Base-by-base conservation (phyloP, 2,888 invertebrate species). In the Callyntrura guangdongensis region DNA sequence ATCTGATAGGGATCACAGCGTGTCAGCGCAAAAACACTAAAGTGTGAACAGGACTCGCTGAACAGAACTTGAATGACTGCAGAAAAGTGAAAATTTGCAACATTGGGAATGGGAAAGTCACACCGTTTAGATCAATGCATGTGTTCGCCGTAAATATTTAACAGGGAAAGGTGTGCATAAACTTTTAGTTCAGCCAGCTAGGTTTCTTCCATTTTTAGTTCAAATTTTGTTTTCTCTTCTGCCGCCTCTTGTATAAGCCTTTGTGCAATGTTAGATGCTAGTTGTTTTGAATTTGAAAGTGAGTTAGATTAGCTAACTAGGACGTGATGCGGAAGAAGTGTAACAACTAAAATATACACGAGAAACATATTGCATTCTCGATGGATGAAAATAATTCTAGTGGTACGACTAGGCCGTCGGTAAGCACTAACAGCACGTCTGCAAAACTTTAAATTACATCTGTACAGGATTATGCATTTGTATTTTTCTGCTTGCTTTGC, bases 231-330 rank as follows among this genome's bases (percentile, higher is more conserved):
- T 81, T 61, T 17, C 9, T 9, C 45, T 36, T 9, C 17, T 17
- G 17, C 45, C 45, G 45, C 69, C 45, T 6, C 27, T 61, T 27
- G 36, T 69, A 69, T 45, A 4, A 25, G 14, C 67, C 25, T 27
- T 56, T 84, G 45, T 53, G 27, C 69, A 56, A 69, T 27, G 27
- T 69, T 25, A 69, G 69, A 69, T 27, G 27, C 69, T 25, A 69
- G 84, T 84, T 69, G 84, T 84, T 84, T 84, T 49, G 67, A 84
- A 69, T 69, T 67, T 69, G 49, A 67, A 36, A 81, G 69, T 69
- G 67, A 81, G 81, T 49, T 64, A 27, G 64, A 12, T 27, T 64
- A 49, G 45, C 64, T 83, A 84, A 69, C n/a, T 36, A 49, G 69
- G 25, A 69, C 25, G 25, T 84, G 84, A 84, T 69, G 84, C 69